Percentiles rank a stretch among this genome's conserved stretches.
Conservation (phyloP, 1,140 invertebrate genomes). For the Drosophila asahinai region DNA sequence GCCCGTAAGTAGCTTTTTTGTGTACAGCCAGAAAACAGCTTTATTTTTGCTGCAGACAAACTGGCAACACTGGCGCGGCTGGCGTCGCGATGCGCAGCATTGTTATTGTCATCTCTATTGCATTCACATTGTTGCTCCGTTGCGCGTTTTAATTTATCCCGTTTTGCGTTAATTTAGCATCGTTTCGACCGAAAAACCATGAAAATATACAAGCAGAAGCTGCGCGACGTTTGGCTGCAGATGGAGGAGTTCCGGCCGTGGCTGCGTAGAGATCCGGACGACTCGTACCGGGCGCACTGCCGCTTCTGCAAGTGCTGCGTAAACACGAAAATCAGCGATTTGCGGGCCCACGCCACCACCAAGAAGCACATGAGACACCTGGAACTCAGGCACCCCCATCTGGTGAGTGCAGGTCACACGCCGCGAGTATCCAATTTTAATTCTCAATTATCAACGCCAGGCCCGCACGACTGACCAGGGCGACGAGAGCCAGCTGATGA, state of each 20-base stretch:
- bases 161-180: slow-evolving; percentile 16
- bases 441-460: neutral
- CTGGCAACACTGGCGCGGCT: slow-evolving; percentile 31
- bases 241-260: slow-evolving; percentile 68
- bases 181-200: slow-evolving; percentile 22
- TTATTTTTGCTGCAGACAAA: slow-evolving; percentile 20
- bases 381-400: neutral
- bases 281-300: slow-evolving; percentile 67
- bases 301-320: slow-evolving; percentile 74
- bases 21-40: slow-evolving; percentile 31
- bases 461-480: slow-evolving; percentile 4
- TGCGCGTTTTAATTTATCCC: slow-evolving; percentile 5
- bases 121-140: slow-evolving; percentile 26
- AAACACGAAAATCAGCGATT: slow-evolving; percentile 70
- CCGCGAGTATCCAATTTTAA: neutral
- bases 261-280: slow-evolving; percentile 65
- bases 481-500: slow-evolving; percentile 6
- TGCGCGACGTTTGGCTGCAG: slow-evolving; percentile 69
- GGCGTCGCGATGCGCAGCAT: slow-evolving; percentile 37
- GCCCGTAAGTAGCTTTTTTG: slow-evolving; percentile 15
- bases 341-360: slow-evolving; percentile 66
- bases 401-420: neutral
- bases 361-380: slow-evolving; percentile 62
- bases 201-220: slow-evolving; percentile 70
- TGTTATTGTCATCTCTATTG: slow-evolving; percentile 69